Base-by-base conservation (phyloP, 2,888 invertebrate genomes). In the Crepidodera aurea region DNA sequence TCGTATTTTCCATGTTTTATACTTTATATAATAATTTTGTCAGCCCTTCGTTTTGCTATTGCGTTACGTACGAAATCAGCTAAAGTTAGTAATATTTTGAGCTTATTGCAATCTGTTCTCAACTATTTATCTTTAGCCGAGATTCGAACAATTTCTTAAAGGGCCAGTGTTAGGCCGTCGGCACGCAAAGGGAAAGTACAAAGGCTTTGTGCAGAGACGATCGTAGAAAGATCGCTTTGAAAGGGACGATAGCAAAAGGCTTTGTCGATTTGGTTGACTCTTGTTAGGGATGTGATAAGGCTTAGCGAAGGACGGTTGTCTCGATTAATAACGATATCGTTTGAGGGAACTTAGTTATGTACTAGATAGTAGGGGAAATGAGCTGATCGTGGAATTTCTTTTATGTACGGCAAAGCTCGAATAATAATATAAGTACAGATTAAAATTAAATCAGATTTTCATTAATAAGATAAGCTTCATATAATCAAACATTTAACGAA, bases 191-290 rank as follows among this genome's bases (percentile, higher is more conserved):
- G 18, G 40, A 39, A 51, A 37, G 37, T 51, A 51, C 51, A 51
- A 51, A 54, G 57, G 39, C 48, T 50, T 57, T 57, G 57, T 39
- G 48, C n/a, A 6, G 32, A 13, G 37, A 15, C 56, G 22, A 22
- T 46, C 34, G 16, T 7, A 13, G 25, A 48, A 25, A 56, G 46
- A 56, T 56, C 48, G 34, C 56, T 56, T 56, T 56, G 57, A 50
- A 57, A 39, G 46, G 12, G 39, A 57, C 57, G 57, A 57, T 56
- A 27, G 32, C 27, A 15, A 32, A 46, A 40, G 32, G 39, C 57
- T 57, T 57, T 48, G 57, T 57, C 37, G 50, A 57, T 39, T 37
- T 57, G 19, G 16, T 57, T 18, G 57, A 57, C 39, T 57, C 39
- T 57, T 57, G 48, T 57, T 57, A 48, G 27, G 18, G 39, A 15